phyloP scores from a whole-genome alignment of 2,113 vertebrate genomes.

The Tychaedon coryphoeus region DNA sequence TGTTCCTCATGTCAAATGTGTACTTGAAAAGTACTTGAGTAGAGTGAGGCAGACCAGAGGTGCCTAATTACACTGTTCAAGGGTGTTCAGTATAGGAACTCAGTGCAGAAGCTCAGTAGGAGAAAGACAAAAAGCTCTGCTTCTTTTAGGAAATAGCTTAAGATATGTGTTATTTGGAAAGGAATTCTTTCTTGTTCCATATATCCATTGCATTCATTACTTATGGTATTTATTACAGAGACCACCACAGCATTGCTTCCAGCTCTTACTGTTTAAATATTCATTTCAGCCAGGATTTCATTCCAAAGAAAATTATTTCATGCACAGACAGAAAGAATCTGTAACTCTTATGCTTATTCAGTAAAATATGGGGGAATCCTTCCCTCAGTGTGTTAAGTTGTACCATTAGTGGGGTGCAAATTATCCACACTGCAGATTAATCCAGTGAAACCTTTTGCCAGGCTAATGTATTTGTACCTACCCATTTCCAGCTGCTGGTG shows the following conservation, averaged over 20 bases:
- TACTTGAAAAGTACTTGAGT: not conserved
- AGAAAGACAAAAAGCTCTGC: not conserved
- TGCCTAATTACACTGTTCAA: not conserved
- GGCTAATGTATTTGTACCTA: not conserved
- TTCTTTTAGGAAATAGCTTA: not conserved
- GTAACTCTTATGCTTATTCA: not conserved
- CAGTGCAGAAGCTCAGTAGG: not conserved
- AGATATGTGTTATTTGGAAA: not conserved
- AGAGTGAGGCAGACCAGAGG: not conserved
- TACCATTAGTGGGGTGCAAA: not conserved
- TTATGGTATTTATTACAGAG: not conserved
- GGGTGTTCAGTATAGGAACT: not conserved
- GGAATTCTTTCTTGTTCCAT: not conserved
- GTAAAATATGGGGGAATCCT: not conserved
- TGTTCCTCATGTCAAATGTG: not conserved
- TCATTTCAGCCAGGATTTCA: not conserved
- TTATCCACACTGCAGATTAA: not conserved
- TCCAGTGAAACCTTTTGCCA: not conserved
- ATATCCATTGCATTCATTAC: not conserved
- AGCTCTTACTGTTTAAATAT: not conserved
- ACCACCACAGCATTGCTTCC: not conserved
- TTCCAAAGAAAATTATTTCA: slow-evolving; percentile 8
- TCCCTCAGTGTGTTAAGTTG: not conserved
- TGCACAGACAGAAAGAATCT: not conserved
- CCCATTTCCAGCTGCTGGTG: not conserved